Conservation (phyloP, 1,140 invertebrate species). For the Platyscapa corneri region DNA sequence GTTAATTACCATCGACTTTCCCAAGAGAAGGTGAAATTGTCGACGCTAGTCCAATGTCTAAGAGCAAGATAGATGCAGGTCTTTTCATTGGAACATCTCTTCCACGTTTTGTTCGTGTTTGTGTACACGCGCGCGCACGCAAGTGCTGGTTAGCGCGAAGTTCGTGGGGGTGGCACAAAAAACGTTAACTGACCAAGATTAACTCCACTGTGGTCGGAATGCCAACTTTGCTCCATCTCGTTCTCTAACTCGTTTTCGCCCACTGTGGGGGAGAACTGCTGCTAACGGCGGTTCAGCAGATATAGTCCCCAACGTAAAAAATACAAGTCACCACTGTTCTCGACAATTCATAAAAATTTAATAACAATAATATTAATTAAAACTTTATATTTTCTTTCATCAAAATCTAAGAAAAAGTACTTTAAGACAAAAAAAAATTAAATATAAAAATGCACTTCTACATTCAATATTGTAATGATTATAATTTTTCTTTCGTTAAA, state of each 20-base stretch:
- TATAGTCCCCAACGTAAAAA: neutral
- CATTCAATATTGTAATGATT: too few species aligned
- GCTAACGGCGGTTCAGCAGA: neutral
- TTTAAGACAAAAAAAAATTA: neutral
- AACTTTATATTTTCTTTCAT: neutral
- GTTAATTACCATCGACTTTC: slow-evolving; percentile 63
- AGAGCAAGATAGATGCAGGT: neutral
- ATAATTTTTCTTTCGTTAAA: too few species aligned
- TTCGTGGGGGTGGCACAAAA: slow-evolving; percentile 43
- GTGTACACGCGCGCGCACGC: neutral
- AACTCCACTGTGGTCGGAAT: slow-evolving; percentile 53
- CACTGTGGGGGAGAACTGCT: slow-evolving; percentile 12
- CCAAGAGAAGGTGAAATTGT: slow-evolving; percentile 55
- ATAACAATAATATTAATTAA: neutral
- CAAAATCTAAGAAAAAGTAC: neutral
- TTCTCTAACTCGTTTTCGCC: slow-evolving; percentile 22
- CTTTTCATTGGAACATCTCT: slow-evolving; percentile 33
- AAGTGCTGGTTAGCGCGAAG: slow-evolving; percentile 34
- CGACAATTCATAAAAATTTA: neutral
- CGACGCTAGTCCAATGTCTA: slow-evolving; percentile 17
- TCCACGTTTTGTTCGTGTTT: slow-evolving; percentile 7
- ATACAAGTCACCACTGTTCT: neutral
- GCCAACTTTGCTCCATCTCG: slow-evolving; percentile 48
- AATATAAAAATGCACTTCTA: neutral
- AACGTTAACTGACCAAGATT: slow-evolving; percentile 55